Conservation (phyloP, 2,888 invertebrate genomes). For the Cotesia congregata region DNA sequence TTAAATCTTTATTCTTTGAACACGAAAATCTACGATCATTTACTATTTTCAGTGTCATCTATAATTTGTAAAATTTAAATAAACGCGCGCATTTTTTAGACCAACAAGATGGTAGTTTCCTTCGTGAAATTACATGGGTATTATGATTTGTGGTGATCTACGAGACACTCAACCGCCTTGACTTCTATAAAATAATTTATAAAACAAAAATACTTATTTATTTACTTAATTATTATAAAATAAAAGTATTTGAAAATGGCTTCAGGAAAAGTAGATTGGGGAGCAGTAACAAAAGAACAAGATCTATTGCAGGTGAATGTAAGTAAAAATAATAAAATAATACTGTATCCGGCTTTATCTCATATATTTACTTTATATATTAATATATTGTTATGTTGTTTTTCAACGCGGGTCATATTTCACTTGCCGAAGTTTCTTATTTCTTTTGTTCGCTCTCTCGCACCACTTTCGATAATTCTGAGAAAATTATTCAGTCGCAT, state of each 20-base stretch:
- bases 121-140: neutral
- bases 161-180: neutral
- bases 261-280: conserved; percentile 72
- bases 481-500: no score
- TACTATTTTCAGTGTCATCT: no score
- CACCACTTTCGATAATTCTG: neutral
- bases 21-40: no score
- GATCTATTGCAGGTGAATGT: conserved; percentile 70
- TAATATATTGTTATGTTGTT: neutral
- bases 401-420: neutral
- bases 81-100: neutral
- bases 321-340: conserved; percentile 41
- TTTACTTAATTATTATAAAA: neutral
- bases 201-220: neutral
- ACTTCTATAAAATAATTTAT: neutral
- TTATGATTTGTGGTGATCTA: neutral
- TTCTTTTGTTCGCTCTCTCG: neutral
- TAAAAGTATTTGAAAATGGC: conserved; percentile 53
- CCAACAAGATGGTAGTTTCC: neutral
- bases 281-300: conserved; percentile 71
- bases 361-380: conserved; percentile 2
- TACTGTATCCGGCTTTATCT: neutral
- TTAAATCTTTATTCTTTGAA: no score
- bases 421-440: neutral
- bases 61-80: neutral